These are phyloP conservation scores for Homalodisca vitripennis DNA, from an alignment of 1,140 invertebrate species.

Conservation along the genomic window DNA sequence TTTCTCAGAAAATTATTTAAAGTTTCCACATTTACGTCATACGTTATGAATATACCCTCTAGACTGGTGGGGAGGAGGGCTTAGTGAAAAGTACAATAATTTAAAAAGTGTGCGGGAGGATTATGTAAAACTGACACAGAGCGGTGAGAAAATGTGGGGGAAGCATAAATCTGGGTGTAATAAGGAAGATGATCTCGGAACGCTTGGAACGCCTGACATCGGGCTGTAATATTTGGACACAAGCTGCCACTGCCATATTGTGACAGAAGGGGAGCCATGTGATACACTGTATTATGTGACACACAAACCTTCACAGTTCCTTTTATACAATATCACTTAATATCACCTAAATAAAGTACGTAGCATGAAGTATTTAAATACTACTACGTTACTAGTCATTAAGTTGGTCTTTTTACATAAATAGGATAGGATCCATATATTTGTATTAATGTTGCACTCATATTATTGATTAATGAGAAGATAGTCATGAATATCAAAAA, in stretches of 20 bases:
- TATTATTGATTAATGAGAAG: no score
- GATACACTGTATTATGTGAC: no score
- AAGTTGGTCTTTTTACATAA: no score
- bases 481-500: no score
- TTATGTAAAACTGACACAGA: constrained; percentile 8
- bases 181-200: not conserved
- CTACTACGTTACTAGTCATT: no score
- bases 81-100: not conserved
- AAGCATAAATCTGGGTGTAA: not conserved
- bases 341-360: no score
- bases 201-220: not conserved
- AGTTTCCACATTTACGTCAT: constrained; percentile 11
- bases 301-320: no score
- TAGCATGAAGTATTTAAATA: no score
- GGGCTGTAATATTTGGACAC: constrained; percentile 12
- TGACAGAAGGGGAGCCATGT: not conserved
- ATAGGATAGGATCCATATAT: no score
- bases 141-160: not conserved
- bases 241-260: not conserved
- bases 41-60: not conserved
- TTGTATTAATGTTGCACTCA: no score
- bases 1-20: no score
- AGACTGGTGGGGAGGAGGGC: not conserved
- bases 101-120: not conserved
- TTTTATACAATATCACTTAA: no score